Evolutionary conservation across 2,888 invertebrate genomes (phyloP), one percentile per base, ranked within the genome.

Genomic region (Heliothis peltigera): DNA sequence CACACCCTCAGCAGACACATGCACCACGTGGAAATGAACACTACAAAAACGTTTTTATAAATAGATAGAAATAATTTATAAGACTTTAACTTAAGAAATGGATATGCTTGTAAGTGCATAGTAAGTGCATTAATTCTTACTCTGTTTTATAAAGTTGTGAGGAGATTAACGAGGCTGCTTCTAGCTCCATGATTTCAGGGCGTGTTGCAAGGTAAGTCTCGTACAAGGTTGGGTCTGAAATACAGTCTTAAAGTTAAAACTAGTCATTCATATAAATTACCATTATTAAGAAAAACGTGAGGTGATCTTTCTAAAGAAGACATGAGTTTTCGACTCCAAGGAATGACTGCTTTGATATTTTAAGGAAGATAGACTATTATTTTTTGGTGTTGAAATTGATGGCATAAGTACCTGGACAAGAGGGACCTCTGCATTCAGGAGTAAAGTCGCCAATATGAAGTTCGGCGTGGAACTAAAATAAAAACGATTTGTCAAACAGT

Each of bases 391-490:
- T 5, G 5, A 39, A 0, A n/a, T 39, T 39, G n/a, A n/a, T n/a
- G n/a, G 39, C 39, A n/a, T 39, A 25, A 75, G 71, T 70, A 87
- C 87, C 71, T 69, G 87, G 81, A 70, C 87, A 86, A 8, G 76
- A 61, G 12, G 64, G 17, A 18, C 63, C 83, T 10, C 72, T 65
- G 61, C 87, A 86, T 17, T 70, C 70, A 43, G 65, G 42, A 0
- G 79, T 78, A 8, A 74, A 75, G 46, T 80, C 79, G 19, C 84
- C 77, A 32, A 90, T 83, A 28, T 95, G 92, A 44, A 95, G 85
- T 88, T 97, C 97, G 8, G 97, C 97, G 77, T 97, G 97, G 83
- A 97, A 96, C 97, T 97, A 85, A 48, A 73, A 71, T 21, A 12
- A 4, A 52, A 15, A 39, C 0, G 52, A 59, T 18, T 17, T 17